Evolutionary conservation across 2,113 vertebrate genomes (phyloP).

Genomic region (Lagopus leucura): DNA sequence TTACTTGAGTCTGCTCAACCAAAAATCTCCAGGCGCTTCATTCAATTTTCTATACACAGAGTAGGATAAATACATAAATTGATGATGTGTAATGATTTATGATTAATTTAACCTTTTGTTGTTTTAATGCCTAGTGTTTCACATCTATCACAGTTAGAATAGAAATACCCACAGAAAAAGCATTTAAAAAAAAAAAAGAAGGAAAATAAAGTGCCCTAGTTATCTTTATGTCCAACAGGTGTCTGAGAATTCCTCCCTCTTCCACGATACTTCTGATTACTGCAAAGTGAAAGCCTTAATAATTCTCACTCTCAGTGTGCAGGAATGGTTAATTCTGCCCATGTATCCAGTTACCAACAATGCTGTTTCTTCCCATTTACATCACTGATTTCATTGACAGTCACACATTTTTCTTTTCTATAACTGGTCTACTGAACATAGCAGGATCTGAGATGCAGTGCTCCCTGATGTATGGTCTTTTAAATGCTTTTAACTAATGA

Average conservation of each 20-base stretch:
- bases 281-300: not conserved
- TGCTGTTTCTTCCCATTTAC: not conserved
- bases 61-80: conserved; percentile 30
- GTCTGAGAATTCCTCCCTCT: not conserved
- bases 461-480: not conserved
- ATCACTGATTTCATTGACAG: too few species aligned
- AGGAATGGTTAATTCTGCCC: not conserved
- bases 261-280: not conserved
- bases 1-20: conserved; percentile 48
- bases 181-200: not conserved
- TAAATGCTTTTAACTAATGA: not conserved
- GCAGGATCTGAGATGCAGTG: not conserved
- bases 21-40: conserved; percentile 22
- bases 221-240: not conserved
- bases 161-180: not conserved
- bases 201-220: not conserved
- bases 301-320: not conserved
- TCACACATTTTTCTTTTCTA: not conserved
- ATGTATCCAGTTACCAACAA: not conserved
- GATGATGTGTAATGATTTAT: not conserved
- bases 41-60: not conserved
- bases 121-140: not conserved
- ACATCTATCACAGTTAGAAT: not conserved
- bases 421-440: not conserved
- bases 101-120: conserved; percentile 12